Base-by-base conservation (phyloP, 1,140 invertebrate genomes). In the Drosophila orosa region DNA sequence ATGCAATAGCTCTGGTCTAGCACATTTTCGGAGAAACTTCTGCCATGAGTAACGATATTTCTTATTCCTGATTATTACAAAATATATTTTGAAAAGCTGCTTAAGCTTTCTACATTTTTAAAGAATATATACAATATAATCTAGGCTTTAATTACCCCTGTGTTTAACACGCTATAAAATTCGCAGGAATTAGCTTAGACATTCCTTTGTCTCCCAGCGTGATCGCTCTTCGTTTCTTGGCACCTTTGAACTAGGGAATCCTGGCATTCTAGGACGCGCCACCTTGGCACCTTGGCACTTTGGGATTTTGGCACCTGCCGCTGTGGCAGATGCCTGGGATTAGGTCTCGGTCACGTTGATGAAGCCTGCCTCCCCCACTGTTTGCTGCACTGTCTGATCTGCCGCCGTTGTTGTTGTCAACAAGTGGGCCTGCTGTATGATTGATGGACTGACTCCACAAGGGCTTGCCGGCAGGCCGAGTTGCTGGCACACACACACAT, bases 341-440 rank as follows among this genome's bases (percentile, higher is more conserved):
- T 76, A 76, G 73, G 52, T 24, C 61, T 48, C 61, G 62, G 73
- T 76, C 73, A 76, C 73, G 73, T 76, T 75, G 62, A 67, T 67
- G 73, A 29, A 44, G 56, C 33, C 22, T 24, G 25, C 47, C 33
- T 42, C 45, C 24, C 31, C 52, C 47, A 75, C 37, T 67, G 54
- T 59, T 58, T 25, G 65, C 24, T 37, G 29, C 62, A 57, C 12
- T 75, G 40, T 15, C 50, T 52, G 35, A 27, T 19, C 50, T 52
- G 35, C 17, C 39, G 17, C 48, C 25, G 37, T n/a, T 24, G 37
- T 44, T 60, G 73, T 22, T 68, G 73, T 77, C 73, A 61, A 50
- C 55, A 68, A 77, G 55, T 68, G 47, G 59, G 59, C 47, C 73
- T 33, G 73, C 47, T 47, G 73, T 45, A 35, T 76, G 73, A 76